These are phyloP conservation scores for Sebastes minor DNA, from an alignment of 2,797 vertebrate species.

Conservation along the genomic window DNA sequence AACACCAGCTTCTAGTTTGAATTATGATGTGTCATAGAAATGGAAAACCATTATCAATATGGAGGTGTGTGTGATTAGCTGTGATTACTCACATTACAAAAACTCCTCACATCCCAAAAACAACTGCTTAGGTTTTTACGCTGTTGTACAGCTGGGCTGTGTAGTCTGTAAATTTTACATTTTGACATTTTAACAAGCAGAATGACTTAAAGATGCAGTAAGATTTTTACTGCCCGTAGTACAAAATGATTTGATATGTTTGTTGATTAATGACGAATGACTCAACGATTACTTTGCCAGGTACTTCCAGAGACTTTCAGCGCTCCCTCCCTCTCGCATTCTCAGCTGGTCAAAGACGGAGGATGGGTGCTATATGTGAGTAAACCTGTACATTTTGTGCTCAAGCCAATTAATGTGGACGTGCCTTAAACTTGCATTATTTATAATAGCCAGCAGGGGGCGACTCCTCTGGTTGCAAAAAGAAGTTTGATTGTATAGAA, in stretches of 20 bases:
- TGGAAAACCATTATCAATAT: neutral
- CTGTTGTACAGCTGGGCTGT: neutral
- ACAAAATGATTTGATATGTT: constrained; percentile 30
- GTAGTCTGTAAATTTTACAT: constrained; percentile 22
- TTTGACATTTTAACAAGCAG: constrained; percentile 42
- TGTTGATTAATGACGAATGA: constrained; percentile 35
- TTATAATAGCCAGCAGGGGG: neutral
- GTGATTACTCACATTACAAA: neutral
- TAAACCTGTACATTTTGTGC: neutral
- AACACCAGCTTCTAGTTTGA: neutral
- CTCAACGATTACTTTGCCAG: constrained; percentile 24
- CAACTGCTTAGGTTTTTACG: neutral
- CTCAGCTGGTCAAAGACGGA: neutral
- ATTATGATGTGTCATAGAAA: neutral
- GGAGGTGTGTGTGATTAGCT: neutral
- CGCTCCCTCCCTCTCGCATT: neutral
- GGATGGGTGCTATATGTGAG: neutral
- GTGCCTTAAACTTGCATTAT: neutral
- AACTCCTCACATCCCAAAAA: neutral
- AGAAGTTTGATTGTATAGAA: neutral
- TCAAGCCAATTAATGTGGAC: neutral
- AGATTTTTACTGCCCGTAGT: constrained; percentile 26
- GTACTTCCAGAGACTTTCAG: constrained; percentile 2
- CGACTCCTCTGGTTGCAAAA: neutral
- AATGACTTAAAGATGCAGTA: constrained; percentile 45